Evolutionary conservation across 2,113 vertebrate species (phyloP).

Genomic region (Saimiri boliviensis): DNA sequence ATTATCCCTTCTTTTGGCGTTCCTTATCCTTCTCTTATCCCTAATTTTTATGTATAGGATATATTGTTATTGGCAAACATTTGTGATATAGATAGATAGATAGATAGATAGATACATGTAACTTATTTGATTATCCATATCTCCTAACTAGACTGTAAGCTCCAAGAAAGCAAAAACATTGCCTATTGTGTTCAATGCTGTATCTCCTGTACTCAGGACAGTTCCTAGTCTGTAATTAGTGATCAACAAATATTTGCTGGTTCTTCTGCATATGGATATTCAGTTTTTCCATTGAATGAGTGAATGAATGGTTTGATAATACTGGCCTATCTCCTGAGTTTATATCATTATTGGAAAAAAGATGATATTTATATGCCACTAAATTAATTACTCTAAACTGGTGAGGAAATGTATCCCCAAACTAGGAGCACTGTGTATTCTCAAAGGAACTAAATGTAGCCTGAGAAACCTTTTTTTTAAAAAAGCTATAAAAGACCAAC

Average conservation of each 20-base stretch:
- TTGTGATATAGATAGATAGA: background rate
- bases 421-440: background rate
- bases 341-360: background rate
- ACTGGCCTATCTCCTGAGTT: background rate
- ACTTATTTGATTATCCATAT: background rate
- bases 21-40: background rate
- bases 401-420: background rate
- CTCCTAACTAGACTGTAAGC: background rate
- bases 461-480: background rate
- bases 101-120: background rate
- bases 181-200: background rate
- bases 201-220: background rate
- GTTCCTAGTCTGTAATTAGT: background rate
- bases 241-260: background rate
- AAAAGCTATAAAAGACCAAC: background rate
- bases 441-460: background rate
- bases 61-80: background rate
- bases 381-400: background rate
- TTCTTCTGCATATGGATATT: too few relatives aligned
- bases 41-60: background rate
- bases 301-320: background rate
- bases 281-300: background rate
- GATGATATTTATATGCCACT: background rate
- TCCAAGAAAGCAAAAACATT: background rate
- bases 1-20: accelerated